These are phyloP conservation scores for Poliocrania exsul DNA, from an alignment of 2,797 vertebrate genomes.

Conservation along the genomic window DNA sequence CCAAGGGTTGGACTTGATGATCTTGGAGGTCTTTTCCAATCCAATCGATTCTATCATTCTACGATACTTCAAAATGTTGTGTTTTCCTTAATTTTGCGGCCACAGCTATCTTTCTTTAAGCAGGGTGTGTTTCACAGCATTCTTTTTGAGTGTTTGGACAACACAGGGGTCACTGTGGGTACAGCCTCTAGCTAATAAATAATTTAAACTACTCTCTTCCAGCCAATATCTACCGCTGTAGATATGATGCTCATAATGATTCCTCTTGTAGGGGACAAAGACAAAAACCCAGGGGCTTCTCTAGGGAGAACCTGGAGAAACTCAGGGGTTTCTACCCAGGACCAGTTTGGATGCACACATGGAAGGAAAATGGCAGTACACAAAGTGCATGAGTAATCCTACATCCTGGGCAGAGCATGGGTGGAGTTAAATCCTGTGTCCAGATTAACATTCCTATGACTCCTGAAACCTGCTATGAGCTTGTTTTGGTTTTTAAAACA, in stretches of 20 bases:
- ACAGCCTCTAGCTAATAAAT: not conserved
- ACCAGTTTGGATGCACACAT: not conserved
- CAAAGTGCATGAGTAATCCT: not conserved
- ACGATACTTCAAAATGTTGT: not conserved
- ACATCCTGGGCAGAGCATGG: not conserved
- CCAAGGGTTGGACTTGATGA: no score
- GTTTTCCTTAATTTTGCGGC: not conserved
- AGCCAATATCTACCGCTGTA: not conserved
- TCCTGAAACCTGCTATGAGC: not conserved
- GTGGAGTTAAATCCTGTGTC: not conserved
- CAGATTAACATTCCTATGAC: slow-evolving; percentile 17
- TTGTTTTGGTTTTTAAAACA: not conserved
- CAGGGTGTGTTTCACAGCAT: not conserved
- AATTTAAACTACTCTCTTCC: not conserved
- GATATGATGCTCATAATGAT: no score
- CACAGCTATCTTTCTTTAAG: not conserved
- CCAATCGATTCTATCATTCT: no score
- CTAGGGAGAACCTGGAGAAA: not conserved
- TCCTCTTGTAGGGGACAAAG: not conserved
- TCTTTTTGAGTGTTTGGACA: not conserved
- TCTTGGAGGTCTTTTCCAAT: no score
- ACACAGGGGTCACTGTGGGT: not conserved
- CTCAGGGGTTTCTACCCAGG: not conserved
- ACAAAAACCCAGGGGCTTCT: not conserved
- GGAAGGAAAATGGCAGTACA: not conserved